Conservation (phyloP, 2,797 vertebrate species). For the Galaxias olidus region DNA sequence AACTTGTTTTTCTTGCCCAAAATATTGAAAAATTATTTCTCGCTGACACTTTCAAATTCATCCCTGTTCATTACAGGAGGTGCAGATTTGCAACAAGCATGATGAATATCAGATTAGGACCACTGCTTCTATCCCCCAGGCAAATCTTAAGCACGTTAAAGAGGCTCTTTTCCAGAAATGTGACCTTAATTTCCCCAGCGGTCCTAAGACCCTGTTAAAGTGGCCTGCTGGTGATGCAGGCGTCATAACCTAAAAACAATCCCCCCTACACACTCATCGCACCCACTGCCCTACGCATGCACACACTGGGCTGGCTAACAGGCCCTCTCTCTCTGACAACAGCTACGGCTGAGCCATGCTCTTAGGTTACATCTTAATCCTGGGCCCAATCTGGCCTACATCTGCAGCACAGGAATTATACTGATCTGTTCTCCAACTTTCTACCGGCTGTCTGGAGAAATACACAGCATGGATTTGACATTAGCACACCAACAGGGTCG, state of each 20-base stretch:
- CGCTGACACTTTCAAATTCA: constrained; percentile 1
- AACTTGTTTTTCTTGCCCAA: constrained; percentile 35
- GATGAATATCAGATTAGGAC: constrained; percentile 36
- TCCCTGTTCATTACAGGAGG: neutral
- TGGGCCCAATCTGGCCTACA: constrained; percentile 66
- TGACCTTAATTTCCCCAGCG: constrained; percentile 28
- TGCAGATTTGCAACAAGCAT: constrained; percentile 18
- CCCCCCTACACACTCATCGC: constrained; percentile 3
- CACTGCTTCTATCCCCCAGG: constrained; percentile 7
- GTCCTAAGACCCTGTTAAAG: constrained; percentile 55
- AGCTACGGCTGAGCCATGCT: constrained; percentile 51
- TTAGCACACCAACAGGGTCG: too few relatives aligned
- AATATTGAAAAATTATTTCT: constrained; percentile 14
- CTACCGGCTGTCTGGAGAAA: too few relatives aligned
- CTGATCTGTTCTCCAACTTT: constrained; percentile 39
- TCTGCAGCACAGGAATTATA: constrained; percentile 68
- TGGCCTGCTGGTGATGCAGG: constrained; percentile 59
- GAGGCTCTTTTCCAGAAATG: constrained; percentile 34
- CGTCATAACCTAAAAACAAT: constrained; percentile 25
- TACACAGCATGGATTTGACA: too few relatives aligned
- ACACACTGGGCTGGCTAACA: constrained; percentile 12
- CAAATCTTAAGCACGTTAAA: constrained; percentile 53
- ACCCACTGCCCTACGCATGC: constrained; percentile 1
- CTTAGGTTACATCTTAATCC: constrained; percentile 75
- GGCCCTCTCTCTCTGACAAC: constrained; percentile 16